Evolutionary conservation across 2,797 vertebrate species (phyloP), one percentile per base, ranked within the genome.

Genomic region (Diplodus puntazzo): DNA sequence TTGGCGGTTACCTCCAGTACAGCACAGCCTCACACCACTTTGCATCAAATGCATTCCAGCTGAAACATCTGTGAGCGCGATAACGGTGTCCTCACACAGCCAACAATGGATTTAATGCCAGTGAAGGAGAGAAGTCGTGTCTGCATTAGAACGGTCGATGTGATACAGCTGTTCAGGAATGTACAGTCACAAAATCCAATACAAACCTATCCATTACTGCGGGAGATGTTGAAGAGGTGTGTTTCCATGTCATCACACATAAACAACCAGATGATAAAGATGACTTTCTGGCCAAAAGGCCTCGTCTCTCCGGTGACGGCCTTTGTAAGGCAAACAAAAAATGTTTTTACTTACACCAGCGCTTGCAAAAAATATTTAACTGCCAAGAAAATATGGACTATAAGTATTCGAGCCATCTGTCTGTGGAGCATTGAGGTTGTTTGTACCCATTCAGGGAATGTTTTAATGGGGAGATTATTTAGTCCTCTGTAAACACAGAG

Each of bases 401-500:
- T 18, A 42, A 72, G 79, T 46, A 45, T 48, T 50, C 8, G 57
- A 69, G 25, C 6, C 69, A 63, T 53, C 45, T 72, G 67, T 58
- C 5, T 39, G 5, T 54, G 43, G 5, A 75, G 46, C 50, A 48
- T 14, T 5, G 8, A 52, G 34, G 45, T 30, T 43, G 45, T 79
- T 77, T 79, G 50, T 59, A 65, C 21, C 48, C 3, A 50, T 59
- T 11, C 11, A 72, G 39, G 3, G 23, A 60, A 23, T 11, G 54
- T 72, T 80, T 63, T 69, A 84, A 85, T 54, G 59, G 54, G 60
- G 71, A 25, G 2, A 75, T 69, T 77, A 77, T 90, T 88, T 77
- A 81, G 64, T 77, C 39, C 20, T 49, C 30, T 71, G 18, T 72
- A 73, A 75, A 83, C 74, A 68, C 42, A 59, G 54, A 11, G 17